Conservation (phyloP, 2,888 invertebrate species). For the Stenolophus ochropezus region DNA sequence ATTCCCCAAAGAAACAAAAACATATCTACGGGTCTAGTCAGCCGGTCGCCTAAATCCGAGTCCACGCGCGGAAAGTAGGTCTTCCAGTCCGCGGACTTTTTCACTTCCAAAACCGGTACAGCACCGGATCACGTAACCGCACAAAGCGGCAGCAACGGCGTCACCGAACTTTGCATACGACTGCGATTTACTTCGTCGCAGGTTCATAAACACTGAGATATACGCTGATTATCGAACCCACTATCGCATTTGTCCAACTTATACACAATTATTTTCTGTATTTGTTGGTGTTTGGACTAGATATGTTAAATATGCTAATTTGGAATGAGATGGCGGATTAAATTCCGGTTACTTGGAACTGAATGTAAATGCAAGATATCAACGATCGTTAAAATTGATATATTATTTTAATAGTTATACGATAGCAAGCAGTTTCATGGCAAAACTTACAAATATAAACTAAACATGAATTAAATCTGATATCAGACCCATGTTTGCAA, state of each 20-base stretch:
- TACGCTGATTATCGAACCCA: constrained; percentile 6
- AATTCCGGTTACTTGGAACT: constrained; percentile 34
- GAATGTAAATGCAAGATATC: not conserved
- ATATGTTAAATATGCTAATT: constrained; percentile 41
- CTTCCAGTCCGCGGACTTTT: constrained; percentile 39
- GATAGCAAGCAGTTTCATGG: not conserved
- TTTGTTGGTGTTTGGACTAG: constrained; percentile 38
- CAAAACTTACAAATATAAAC: not conserved
- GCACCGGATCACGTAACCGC: not conserved
- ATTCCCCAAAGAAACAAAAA: constrained; percentile 29
- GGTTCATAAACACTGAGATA: constrained; percentile 25
- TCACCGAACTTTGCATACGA: constrained; percentile 3
- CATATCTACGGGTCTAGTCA: constrained; percentile 41
- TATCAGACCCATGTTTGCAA: too few species aligned
- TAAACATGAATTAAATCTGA: not conserved
- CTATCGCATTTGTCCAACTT: constrained; percentile 29
- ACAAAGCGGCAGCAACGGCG: not conserved
- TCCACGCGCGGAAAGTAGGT: constrained; percentile 36
- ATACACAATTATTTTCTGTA: constrained; percentile 37
- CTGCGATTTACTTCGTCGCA: not conserved
- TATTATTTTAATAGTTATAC: constrained; percentile 17
- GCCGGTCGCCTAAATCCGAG: constrained; percentile 24
- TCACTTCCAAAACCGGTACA: constrained; percentile 48
- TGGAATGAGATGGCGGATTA: constrained; percentile 19
- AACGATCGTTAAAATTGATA: constrained; percentile 7